Conservation (phyloP, 2,797 vertebrate species). For the Heterohyrax brucei region DNA sequence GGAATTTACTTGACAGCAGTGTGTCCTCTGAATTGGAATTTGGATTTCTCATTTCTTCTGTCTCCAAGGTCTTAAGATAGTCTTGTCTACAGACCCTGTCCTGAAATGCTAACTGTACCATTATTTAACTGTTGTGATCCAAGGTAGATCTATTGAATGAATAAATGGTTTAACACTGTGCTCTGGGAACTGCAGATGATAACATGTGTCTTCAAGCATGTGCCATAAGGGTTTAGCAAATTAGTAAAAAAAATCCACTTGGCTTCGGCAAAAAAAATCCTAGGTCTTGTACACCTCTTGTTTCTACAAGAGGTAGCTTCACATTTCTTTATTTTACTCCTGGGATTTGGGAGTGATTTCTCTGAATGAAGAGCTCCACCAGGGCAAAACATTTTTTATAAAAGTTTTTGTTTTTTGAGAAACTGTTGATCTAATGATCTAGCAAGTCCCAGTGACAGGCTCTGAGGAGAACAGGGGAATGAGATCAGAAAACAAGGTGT, state of each 20-base stretch:
- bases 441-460: not conserved
- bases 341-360: constrained; percentile 1
- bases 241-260: not conserved
- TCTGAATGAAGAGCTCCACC: not conserved
- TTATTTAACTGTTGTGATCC: not conserved
- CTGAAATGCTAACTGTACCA: not conserved
- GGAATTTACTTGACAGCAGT: too few species aligned
- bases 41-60: not conserved
- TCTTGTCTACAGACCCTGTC: not conserved
- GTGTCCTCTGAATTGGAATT: not conserved
- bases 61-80: not conserved
- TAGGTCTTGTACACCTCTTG: not conserved
- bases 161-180: not conserved
- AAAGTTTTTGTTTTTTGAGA: not conserved
- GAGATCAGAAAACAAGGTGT: not conserved
- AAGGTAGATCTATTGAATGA: not conserved
- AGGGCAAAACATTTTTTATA: not conserved
- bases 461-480: not conserved
- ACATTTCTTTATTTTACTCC: not conserved
- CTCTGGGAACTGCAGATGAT: not conserved
- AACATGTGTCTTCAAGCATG: not conserved
- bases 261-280: not conserved
- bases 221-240: not conserved
- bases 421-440: not conserved
- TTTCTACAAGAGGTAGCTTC: not conserved